A percentile compares a stretch with the other conserved stretches of the same genome.
Conservation (phyloP, 2,888 invertebrate species). For the Philhelius pedissequus region DNA sequence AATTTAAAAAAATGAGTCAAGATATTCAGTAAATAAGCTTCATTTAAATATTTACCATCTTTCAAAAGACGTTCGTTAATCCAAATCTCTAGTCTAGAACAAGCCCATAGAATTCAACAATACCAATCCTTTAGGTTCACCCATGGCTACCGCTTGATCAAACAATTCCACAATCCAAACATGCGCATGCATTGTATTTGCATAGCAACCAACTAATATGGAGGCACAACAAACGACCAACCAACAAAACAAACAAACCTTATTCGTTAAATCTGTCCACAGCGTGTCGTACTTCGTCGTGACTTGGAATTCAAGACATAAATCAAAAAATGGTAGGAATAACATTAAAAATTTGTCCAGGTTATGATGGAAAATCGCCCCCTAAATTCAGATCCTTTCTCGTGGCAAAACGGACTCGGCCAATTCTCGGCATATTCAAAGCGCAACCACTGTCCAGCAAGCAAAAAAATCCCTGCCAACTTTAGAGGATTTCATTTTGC, state of each 20-base stretch:
- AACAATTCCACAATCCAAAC: neutral
- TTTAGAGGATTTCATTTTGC: constrained; percentile 92
- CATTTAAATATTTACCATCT: neutral
- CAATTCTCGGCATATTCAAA: constrained; percentile 72
- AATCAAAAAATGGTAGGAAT: constrained; percentile 31
- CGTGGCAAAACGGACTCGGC: constrained; percentile 88
- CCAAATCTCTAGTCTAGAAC: neutral
- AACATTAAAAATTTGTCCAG: neutral
- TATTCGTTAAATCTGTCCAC: neutral
- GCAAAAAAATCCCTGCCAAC: constrained; percentile 84
- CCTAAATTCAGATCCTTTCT: constrained; percentile 85
- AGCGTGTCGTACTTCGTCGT: neutral
- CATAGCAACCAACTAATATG: neutral
- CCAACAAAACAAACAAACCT: neutral
- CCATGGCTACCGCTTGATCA: neutral
- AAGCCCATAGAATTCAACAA: neutral
- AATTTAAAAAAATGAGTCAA: no score
- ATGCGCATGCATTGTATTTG: constrained; percentile 11
- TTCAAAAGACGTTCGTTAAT: neutral
- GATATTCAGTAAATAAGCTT: no score
- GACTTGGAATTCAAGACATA: neutral
- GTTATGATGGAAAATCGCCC: neutral
- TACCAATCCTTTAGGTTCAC: neutral
- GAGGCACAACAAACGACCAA: neutral
- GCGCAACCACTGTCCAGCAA: constrained; percentile 67